Evolutionary conservation across 2,888 invertebrate species (phyloP), one percentile per base, ranked within the genome.

Genomic region (Cheilosia variabilis): DNA sequence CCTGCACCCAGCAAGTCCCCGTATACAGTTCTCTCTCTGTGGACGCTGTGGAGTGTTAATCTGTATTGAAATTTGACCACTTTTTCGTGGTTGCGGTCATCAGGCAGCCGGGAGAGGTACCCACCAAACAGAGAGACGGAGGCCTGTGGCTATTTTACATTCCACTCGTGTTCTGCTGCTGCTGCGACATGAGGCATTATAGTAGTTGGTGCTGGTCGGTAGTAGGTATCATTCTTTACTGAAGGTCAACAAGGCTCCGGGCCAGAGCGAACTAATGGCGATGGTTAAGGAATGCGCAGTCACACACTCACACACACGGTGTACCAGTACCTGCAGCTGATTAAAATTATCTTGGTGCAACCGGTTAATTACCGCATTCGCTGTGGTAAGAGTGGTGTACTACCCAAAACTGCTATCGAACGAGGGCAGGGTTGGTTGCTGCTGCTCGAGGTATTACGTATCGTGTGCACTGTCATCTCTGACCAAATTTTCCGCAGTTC

Each of bases 281-380:
- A 71, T 58, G 66, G 75, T 71, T 84, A 60, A 84, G 79, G 84
- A 84, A 75, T 78, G 69, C 60, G 79, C 79, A 84, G 45, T 75
- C 65, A 73, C 57, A 52, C n/a, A 45, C 57, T 45, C n/a, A 37
- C 24, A 37, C 15, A 6, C n/a, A 27, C 31, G 34, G 10, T 34
- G 10, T 17, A 13, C 19, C 50, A 50, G 37, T 57, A 77, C 77
- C 75, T 84, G 79, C 79, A 84, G 69, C 79, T 84, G 84, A 84
- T 84, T 84, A 79, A 84, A 79, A 84, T 84, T 84, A 84, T 84
- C 84, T 79, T 84, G 79, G 79, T 84, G 84, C 84, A 84, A 79
- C 79, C 84, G 84, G 84, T 84, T 84, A 84, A 84, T 84, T 84
- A 84, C 79, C 84, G 84, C 79, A 79, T 75, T 84, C 79, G 79